Evolutionary conservation across 2,113 vertebrate genomes (phyloP), one percentile per base, ranked within the genome.

Genomic region (Actenoides lindsayi): DNA sequence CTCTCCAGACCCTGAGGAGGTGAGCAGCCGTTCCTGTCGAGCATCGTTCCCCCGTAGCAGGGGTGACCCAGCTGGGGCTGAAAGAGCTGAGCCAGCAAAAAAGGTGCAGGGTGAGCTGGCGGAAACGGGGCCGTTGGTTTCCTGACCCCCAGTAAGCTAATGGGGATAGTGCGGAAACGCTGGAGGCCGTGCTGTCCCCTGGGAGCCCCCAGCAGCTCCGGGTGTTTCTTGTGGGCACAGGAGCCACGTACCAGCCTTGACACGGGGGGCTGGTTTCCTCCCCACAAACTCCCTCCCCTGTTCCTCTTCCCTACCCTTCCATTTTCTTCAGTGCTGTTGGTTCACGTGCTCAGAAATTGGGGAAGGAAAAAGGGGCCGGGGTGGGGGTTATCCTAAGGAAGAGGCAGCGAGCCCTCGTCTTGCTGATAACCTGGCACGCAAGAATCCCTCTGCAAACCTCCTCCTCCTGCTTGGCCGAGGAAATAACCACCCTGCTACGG

Each of bases 1-100:
- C 1, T 25, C 23, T 64, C 30, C 33, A 33, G 0, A 21, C 2
- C 14, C 21, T 0, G 5, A 5, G 6, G 53, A 41, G 19, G 9
- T 0, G 3, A 11, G 13, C 0, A 50, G 9, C 37, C 1, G 0
- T 24, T 33, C 18, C 67, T 10, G 4, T 14, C 0, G 2, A 33
- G n/a, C n/a, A 1, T 27, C 0, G 0, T n/a, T 14, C 14, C 39
- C 18, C 6, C 6, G 0, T 5, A 5, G 59, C 53, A 13, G 12
- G 23, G 10, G 60, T 0, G 16, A 33, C 44, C 54, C 30, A 3
- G 42, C 4, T 1, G 0, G n/a, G 24, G 6, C 15, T 9, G 83
- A 48, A 85, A 54, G 44, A 35, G 92, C 92, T 56, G 87, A 94
- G 67, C 21, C 76, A 67, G 89, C 88, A 62, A 19, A 41, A 41